phyloP scores from a whole-genome alignment of 2,888 invertebrate species.

The Drosophila phalerata region DNA sequence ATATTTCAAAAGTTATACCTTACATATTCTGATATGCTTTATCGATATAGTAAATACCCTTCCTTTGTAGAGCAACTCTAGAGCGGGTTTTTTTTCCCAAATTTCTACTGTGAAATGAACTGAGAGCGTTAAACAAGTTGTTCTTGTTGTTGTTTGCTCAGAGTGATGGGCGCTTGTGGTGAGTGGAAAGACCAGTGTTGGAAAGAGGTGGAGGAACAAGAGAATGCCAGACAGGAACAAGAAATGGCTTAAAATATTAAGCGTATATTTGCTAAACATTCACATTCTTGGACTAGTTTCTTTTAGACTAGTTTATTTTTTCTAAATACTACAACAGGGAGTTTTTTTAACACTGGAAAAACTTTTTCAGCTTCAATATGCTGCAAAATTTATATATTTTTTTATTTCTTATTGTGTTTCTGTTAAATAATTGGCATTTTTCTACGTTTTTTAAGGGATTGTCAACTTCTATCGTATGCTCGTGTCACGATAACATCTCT shows the following conservation, averaged over 20 bases:
- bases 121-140: constrained; percentile 11
- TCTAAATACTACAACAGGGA: no score
- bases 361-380: not conserved
- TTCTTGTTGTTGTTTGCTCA: constrained; percentile 5
- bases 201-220: not conserved
- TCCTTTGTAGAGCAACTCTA: constrained; percentile 3
- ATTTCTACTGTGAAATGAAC: constrained; percentile 15
- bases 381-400: no score
- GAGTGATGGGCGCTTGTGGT: constrained; percentile 40
- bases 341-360: not conserved
- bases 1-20: not conserved
- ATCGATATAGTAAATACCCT: no score
- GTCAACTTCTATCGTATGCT: not conserved
- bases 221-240: not conserved
- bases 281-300: no score
- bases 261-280: not conserved
- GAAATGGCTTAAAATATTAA: not conserved
- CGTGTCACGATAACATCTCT: constrained; percentile 5
- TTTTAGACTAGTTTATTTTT: not conserved
- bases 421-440: no score
- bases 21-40: not conserved
- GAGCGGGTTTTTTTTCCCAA: not conserved
- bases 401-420: not conserved
- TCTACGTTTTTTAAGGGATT: not conserved
- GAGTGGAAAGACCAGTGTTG: constrained; percentile 22